Base-by-base conservation (phyloP, 2,888 invertebrate genomes). In the Lagria hirta region DNA sequence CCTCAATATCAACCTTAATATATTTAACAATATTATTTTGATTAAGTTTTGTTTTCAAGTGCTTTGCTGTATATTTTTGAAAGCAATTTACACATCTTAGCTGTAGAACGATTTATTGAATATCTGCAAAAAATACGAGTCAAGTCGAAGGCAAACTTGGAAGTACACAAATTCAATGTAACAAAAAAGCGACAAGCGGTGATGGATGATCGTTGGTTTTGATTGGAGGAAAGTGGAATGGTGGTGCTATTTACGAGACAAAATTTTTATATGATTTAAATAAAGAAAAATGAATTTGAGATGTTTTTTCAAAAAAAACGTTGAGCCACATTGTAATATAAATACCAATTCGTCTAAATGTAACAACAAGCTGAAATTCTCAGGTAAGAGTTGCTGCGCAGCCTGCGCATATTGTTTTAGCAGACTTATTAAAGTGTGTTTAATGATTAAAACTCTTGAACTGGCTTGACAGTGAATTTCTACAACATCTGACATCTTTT, bases 91-190 rank as follows among this genome's bases (percentile, higher is more conserved):
- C n/a, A n/a, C n/a, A n/a, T n/a, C n/a, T n/a, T n/a, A n/a, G n/a
- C n/a, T n/a, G n/a, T n/a, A n/a, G n/a, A n/a, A n/a, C n/a, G n/a
- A n/a, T n/a, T n/a, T n/a, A n/a, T n/a, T n/a, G n/a, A n/a, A n/a
- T n/a, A n/a, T n/a, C n/a, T 22, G 23, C 13, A 11, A 37, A 37
- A 37, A 37, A 37, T 16, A 16, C 17, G 36, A 37, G 40, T 40
- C 40, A 40, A 40, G 40, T 32, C 17, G 41, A 34, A 42, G n/a
- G 34, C 48, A 45, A 48, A 44, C 38, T 50, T 29, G 41, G 45
- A 50, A 44, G 42, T 51, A 48, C 40, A 51, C 45, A 51, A 51
- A 51, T 51, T 48, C 45, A 45, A 29, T 48, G 29, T 45, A 43
- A 42, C 51, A 48, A 51, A 51, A 50, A 47, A 42, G 36, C 40